Evolutionary conservation across 2,113 vertebrate species (phyloP).

Genomic region (Toxostoma redivivum): DNA sequence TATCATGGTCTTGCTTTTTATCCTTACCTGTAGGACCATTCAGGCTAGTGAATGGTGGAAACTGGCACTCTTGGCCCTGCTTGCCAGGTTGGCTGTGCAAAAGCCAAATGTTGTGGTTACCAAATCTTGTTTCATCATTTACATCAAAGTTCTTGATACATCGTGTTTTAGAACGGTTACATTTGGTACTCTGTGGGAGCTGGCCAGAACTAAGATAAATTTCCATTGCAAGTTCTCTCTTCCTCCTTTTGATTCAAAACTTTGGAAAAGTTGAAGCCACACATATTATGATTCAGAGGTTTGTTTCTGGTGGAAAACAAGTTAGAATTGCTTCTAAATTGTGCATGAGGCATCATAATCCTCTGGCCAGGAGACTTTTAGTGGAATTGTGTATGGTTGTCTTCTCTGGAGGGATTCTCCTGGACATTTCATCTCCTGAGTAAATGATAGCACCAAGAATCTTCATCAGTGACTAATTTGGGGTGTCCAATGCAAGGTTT

Average conservation of each 20-base stretch:
- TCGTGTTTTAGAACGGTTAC: not conserved
- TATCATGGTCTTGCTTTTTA: not conserved
- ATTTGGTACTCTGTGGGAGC: not conserved
- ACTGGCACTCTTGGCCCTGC: not conserved
- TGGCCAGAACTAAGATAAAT: not conserved
- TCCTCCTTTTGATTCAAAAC: not conserved
- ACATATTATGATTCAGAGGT: rapidly evolving
- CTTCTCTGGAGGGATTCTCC: not conserved
- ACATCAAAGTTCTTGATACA: not conserved
- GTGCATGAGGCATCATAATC: not conserved
- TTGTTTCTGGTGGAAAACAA: not conserved
- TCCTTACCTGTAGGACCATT: not conserved
- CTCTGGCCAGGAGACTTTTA: not conserved
- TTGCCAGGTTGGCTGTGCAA: not conserved
- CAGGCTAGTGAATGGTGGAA: not conserved
- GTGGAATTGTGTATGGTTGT: not conserved
- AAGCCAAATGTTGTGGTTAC: not conserved
- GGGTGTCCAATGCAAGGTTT: not conserved
- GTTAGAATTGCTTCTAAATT: not conserved
- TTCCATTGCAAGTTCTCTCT: not conserved
- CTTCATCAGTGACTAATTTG: not conserved
- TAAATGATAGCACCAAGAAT: not conserved
- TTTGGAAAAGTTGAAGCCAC: not conserved
- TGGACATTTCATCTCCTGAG: not conserved
- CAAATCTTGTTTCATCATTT: not conserved